Evolutionary conservation across 2,888 invertebrate genomes (phyloP), one percentile per base, ranked within the genome.

Genomic region (Troides oblongomaculatus): DNA sequence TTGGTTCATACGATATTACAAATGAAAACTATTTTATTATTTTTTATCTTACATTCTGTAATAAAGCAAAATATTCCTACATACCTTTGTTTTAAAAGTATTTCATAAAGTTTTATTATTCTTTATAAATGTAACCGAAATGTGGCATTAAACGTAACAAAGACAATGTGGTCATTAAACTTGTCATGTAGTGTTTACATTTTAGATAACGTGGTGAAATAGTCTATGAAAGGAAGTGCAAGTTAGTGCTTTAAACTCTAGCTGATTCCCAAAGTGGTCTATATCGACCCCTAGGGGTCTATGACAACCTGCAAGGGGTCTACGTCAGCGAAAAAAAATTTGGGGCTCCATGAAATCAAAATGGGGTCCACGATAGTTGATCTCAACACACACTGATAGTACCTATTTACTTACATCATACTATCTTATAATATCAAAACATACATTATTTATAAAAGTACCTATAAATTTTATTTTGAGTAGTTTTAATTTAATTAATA

Each of bases 131-230:
- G 17, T 36, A 30, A 66, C 39, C 43, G 63, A 56, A 56, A 23
- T 25, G 59, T 62, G 65, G 66, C 64, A 62, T 66, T 70, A 71
- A 67, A 65, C 36, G 69, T 60, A 73, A 80, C 78, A 79, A 79
- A 78, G 76, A 72, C 76, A 75, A 68, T 71, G 66, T 76, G 77
- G 82, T 79, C 78, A 78, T 78, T 80, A 78, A 77, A 79, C 81
- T 71, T 53, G 36, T 69, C 70, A 18, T 59, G 65, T 62, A 77
- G 73, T 83, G 77, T 69, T 76, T 80, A 76, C 18, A 73, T 75
- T 74, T 77, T 64, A 74, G 72, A 74, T 72, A 71, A 68, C 25
- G 68, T 25, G 59, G 30, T 70, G 70, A 69, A 63, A 43, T 18
- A 46, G 10, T 46, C 12, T 1, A 46, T 46, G 46, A 46, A 50